Evolutionary conservation across 2,797 vertebrate species (phyloP).

Genomic region (Dipus sagitta): DNA sequence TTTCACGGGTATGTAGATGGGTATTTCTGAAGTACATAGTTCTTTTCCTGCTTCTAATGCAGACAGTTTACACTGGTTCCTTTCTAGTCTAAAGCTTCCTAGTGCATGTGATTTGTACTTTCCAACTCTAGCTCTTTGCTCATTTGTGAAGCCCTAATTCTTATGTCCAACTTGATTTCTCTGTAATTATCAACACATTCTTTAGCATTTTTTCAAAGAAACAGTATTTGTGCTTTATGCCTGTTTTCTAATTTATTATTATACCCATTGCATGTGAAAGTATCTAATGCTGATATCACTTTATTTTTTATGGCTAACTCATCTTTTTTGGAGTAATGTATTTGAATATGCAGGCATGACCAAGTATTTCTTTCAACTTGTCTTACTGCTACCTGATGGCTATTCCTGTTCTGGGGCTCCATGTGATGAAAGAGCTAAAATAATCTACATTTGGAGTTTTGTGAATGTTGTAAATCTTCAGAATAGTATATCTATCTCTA

Average conservation of each 20-base stretch:
- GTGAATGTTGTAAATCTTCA: neutral
- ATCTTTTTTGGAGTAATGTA: neutral
- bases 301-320: neutral
- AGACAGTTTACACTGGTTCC: neutral
- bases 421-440: slow-evolving; percentile 25
- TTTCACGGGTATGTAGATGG: neutral
- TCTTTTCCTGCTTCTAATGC: neutral
- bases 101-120: neutral
- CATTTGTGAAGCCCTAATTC: slow-evolving; percentile 1
- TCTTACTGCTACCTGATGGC: neutral
- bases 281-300: neutral
- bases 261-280: neutral
- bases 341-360: neutral
- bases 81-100: neutral
- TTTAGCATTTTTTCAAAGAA: slow-evolving; percentile 19
- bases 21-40: slow-evolving; percentile 16
- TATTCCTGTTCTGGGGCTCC: neutral
- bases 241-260: neutral
- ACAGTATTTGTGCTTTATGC: neutral
- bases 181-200: neutral
- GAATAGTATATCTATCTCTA: neutral
- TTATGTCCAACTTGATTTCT: neutral
- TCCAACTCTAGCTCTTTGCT: neutral
- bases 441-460: slow-evolving; percentile 19
- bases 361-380: neutral